Conservation (phyloP, 2,113 vertebrate genomes). For the Eudorcas thomsonii region DNA sequence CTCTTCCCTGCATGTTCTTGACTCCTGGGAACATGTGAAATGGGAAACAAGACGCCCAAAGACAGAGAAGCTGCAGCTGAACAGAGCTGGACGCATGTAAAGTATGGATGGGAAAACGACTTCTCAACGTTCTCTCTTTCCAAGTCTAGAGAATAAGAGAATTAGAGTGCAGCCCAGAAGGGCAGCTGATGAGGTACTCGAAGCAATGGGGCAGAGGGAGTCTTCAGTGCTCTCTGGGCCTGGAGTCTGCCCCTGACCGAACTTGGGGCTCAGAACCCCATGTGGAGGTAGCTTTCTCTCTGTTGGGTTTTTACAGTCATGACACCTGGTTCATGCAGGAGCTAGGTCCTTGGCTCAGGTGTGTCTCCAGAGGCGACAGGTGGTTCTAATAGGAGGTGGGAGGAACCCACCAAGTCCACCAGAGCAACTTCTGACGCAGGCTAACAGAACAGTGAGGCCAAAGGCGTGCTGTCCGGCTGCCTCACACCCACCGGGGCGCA, state of each 20-base stretch:
- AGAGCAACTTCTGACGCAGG: accelerated
- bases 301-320: neutral
- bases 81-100: neutral
- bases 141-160: neutral
- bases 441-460: accelerated
- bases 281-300: accelerated
- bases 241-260: accelerated
- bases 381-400: neutral
- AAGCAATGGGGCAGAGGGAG: accelerated
- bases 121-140: neutral
- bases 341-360: accelerated
- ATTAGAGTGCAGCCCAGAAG: neutral
- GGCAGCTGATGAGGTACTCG: accelerated
- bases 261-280: neutral
- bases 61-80: accelerated
- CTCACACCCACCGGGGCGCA: accelerated
- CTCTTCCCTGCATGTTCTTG: neutral
- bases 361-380: accelerated
- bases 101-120: neutral
- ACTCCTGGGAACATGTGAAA: neutral
- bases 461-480: accelerated
- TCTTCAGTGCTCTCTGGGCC: accelerated
- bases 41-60: accelerated
- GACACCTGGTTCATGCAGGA: accelerated
- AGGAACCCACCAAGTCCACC: accelerated